Evolutionary conservation across 2,888 invertebrate genomes (phyloP).

Genomic region (Scaptomyza cyrtandrae): DNA sequence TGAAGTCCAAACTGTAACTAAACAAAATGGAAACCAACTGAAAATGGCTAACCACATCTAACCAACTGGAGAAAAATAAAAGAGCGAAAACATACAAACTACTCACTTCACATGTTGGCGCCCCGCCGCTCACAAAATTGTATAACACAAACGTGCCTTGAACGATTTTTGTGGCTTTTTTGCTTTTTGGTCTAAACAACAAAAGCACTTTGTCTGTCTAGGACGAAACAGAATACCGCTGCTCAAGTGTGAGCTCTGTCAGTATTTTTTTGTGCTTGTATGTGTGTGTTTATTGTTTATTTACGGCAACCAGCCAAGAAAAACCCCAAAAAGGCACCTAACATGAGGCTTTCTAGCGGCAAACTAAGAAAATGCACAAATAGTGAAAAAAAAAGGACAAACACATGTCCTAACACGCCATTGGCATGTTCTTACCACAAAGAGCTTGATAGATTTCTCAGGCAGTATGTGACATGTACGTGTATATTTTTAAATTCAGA

Average conservation of each 20-base stretch:
- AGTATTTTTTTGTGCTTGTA: constrained; percentile 20
- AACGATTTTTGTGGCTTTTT: constrained; percentile 80
- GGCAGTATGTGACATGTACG: constrained; percentile 3
- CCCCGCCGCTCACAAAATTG: constrained; percentile 31
- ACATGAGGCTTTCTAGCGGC: constrained; percentile 73
- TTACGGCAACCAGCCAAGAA: constrained; percentile 78
- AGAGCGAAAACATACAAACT: constrained; percentile 33
- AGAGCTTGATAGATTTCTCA: constrained; percentile 3
- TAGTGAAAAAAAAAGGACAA: constrained; percentile 39
- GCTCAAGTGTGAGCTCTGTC: constrained; percentile 21
- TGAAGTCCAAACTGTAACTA: constrained; percentile 32
- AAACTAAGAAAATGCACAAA: constrained; percentile 69
- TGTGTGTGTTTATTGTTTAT: constrained; percentile 77
- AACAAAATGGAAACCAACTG: constrained; percentile 52
- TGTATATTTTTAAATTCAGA: background rate
- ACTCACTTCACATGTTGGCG: constrained; percentile 24
- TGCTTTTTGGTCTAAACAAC: constrained; percentile 76
- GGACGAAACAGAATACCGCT: constrained; percentile 23
- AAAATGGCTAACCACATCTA: constrained; percentile 67
- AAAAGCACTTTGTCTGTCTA: constrained; percentile 68
- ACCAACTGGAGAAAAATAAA: background rate
- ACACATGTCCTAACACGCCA: constrained; percentile 43
- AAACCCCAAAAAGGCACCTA: constrained; percentile 77
- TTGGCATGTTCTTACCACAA: constrained; percentile 17
- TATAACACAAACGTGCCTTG: constrained; percentile 70